A percentile compares a stretch with the other conserved stretches of the same genome.
Conservation (phyloP, 2,797 vertebrate genomes). For the Onychomys torridus region DNA sequence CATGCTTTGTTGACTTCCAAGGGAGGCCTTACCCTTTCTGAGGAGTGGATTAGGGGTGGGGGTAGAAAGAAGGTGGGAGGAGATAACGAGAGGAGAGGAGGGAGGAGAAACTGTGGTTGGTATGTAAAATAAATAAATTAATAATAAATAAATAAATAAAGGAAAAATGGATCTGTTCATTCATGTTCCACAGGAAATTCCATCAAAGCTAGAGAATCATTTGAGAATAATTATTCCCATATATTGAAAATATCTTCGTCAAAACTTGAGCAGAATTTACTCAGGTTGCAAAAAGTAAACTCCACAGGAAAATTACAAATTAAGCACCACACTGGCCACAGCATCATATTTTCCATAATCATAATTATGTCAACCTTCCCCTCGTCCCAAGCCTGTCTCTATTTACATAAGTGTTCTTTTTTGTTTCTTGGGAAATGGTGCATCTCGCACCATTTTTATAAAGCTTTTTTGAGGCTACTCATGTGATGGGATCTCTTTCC, state of each 20-base stretch:
- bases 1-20: no score
- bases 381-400: background rate
- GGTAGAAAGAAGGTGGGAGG: no score
- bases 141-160: no score
- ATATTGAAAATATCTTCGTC: constrained; percentile 10
- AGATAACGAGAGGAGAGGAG: no score
- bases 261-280: constrained; percentile 19
- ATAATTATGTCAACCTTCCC: background rate
- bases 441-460: background rate
- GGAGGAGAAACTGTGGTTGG: no score
- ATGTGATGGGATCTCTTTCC: background rate
- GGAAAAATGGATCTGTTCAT: background rate
- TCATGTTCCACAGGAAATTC: constrained; percentile 31
- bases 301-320: constrained; percentile 27
- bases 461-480: background rate
- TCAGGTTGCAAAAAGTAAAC: constrained; percentile 11
- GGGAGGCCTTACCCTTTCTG: no score
- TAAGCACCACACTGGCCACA: background rate
- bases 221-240: background rate
- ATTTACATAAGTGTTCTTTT: background rate
- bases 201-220: constrained; percentile 1
- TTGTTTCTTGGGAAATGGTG: background rate
- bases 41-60: no score
- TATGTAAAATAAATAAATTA: no score
- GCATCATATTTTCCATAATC: constrained; percentile 21